phyloP scores from a whole-genome alignment of 37 sponge, comb jelly and placozoan genomes.

The Beroe ovata region DNA sequence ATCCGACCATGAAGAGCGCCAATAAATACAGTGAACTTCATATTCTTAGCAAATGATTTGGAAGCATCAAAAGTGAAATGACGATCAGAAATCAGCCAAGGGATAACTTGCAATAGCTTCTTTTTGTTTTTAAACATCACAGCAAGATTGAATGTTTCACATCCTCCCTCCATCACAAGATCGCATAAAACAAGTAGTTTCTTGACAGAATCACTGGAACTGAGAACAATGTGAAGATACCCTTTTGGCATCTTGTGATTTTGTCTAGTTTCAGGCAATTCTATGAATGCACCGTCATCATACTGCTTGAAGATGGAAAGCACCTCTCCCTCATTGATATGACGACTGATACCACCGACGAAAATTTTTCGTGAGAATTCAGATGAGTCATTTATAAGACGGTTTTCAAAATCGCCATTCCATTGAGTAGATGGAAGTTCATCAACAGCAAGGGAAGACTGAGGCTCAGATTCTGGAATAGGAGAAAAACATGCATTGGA shows the following conservation, averaged over 20 bases:
- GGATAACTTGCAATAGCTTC: slow-evolving; percentile 10
- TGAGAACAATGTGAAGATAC: slow-evolving; percentile 21
- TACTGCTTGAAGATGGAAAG: background rate
- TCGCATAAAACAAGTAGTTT: slow-evolving; percentile 1
- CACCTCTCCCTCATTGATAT: background rate
- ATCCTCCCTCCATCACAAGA: slow-evolving; percentile 46
- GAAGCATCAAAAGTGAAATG: background rate
- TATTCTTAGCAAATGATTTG: background rate
- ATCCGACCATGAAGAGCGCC: slow-evolving; percentile 97
- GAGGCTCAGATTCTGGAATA: too few relatives aligned
- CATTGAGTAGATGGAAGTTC: background rate
- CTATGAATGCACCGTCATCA: background rate
- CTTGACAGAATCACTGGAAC: background rate
- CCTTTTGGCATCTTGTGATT: background rate
- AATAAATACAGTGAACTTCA: slow-evolving; percentile 92
- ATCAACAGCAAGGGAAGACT: too few relatives aligned
- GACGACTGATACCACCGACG: background rate
- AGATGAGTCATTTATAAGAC: background rate
- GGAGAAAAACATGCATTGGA: too few relatives aligned
- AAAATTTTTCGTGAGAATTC: slow-evolving; percentile 4
- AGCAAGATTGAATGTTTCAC: background rate
- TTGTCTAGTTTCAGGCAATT: slow-evolving; percentile 5
- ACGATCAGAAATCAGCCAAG: slow-evolving; percentile 1
- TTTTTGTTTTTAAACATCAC: background rate
- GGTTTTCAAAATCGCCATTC: background rate